phyloP scores from a whole-genome alignment of 2,113 vertebrate species.

The Cettia cetti region DNA sequence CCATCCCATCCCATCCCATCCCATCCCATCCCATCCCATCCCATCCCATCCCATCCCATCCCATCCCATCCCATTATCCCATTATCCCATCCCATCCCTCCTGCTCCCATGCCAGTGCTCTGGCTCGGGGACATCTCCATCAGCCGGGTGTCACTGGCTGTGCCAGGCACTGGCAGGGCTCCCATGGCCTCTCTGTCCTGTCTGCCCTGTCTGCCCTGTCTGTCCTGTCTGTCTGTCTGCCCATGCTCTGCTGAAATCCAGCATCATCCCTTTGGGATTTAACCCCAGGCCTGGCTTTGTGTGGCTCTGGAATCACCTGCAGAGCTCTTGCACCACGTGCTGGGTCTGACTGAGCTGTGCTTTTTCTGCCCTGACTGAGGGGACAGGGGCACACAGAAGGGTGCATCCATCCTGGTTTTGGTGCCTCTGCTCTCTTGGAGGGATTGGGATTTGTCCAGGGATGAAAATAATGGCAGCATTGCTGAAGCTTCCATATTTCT shows the following conservation, averaged over 20 bases:
- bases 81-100: background rate
- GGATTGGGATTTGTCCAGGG: background rate
- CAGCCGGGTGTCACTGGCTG: background rate
- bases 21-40: too few species aligned
- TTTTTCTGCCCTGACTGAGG: rapidly evolving
- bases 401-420: rapidly evolving
- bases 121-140: background rate
- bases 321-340: rapidly evolving
- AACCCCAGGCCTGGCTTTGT: background rate
- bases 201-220: background rate
- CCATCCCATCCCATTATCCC: background rate
- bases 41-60: too few species aligned
- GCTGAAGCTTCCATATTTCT: background rate
- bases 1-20: too few species aligned
- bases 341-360: background rate
- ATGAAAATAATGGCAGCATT: rapidly evolving
- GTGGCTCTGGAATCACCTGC: background rate
- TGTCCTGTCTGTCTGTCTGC: background rate
- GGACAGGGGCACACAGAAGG: rapidly evolving
- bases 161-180: background rate
- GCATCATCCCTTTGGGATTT: rapidly evolving
- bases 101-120: rapidly evolving
- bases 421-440: background rate
- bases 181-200: background rate
- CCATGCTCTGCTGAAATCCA: background rate